A percentile compares a stretch with the other conserved stretches of the same genome.
These are phyloP conservation scores for Piscicola geometra DNA, from an alignment of 2,888 invertebrate genomes.

Conservation along the genomic window DNA sequence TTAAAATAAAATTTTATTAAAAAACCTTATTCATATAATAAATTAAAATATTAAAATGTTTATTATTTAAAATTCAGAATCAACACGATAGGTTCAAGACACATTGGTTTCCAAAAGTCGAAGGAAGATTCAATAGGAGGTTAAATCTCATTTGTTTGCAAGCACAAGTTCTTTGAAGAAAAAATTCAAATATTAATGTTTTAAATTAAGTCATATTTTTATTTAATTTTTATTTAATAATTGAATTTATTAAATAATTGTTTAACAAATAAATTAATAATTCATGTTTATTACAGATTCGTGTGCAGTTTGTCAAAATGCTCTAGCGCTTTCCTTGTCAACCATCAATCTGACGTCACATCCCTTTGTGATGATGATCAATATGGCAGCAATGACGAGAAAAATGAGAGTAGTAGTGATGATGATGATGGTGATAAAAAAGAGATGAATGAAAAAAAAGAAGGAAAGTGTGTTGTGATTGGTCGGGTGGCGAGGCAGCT, in stretches of 20 bases:
- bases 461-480: neutral
- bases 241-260: neutral
- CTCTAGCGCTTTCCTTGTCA: constrained; percentile 18
- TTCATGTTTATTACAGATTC: constrained; percentile 2
- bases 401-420: neutral
- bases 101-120: constrained; percentile 30
- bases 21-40: too few relatives aligned
- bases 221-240: neutral
- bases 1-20: neutral
- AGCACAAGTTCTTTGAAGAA: too few relatives aligned
- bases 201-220: too few relatives aligned
- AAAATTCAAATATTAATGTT: too few relatives aligned
- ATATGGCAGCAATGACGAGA: neutral
- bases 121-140: constrained; percentile 23
- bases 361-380: neutral
- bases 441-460: neutral
- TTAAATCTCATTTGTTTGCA: neutral
- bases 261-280: neutral
- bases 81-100: constrained; percentile 23
- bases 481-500: neutral
- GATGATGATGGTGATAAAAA: neutral
- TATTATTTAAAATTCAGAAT: neutral
- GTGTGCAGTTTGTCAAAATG: neutral
- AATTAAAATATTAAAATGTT: too few relatives aligned
- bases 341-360: neutral